phyloP scores from a whole-genome alignment of 2,888 invertebrate species.

The Micoletzkya japonica region DNA sequence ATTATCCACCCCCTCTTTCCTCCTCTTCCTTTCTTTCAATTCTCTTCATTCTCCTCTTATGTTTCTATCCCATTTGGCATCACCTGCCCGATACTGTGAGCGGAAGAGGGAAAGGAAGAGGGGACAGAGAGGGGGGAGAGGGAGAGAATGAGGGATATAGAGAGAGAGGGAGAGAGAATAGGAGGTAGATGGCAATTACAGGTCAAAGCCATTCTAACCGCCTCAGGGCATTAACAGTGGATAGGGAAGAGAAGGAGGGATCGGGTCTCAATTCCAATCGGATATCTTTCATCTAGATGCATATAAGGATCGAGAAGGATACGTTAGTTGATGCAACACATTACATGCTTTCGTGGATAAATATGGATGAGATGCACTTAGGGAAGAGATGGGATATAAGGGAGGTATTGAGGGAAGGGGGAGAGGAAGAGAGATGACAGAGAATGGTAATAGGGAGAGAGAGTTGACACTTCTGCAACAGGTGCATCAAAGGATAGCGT shows the following conservation, averaged over 20 bases:
- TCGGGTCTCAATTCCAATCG: too few relatives aligned
- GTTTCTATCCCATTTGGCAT: too few relatives aligned
- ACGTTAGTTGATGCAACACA: too few relatives aligned
- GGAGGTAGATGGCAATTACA: too few relatives aligned
- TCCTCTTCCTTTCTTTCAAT: constrained; percentile 4
- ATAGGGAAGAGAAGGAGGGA: too few relatives aligned
- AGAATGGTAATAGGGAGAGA: not conserved
- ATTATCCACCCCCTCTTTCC: constrained; percentile 11
- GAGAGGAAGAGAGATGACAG: not conserved
- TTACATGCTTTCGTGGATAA: too few relatives aligned
- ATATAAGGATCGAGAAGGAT: too few relatives aligned
- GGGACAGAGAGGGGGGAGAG: not conserved
- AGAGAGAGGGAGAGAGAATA: constrained; percentile 6
- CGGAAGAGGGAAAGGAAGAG: constrained; percentile 4
- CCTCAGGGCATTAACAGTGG: too few relatives aligned
- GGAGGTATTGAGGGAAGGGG: not conserved
- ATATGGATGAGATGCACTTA: not conserved
- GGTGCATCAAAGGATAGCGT: not conserved
- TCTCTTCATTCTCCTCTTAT: too few relatives aligned
- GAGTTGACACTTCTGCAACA: constrained; percentile 5
- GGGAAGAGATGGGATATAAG: constrained; percentile 3
- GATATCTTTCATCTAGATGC: too few relatives aligned
- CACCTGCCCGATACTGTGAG: too few relatives aligned
- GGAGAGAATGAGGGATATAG: not conserved
- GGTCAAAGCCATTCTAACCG: too few relatives aligned